These are phyloP conservation scores for Aleadryas rufinucha DNA, from an alignment of 2,113 vertebrate genomes.

Conservation along the genomic window DNA sequence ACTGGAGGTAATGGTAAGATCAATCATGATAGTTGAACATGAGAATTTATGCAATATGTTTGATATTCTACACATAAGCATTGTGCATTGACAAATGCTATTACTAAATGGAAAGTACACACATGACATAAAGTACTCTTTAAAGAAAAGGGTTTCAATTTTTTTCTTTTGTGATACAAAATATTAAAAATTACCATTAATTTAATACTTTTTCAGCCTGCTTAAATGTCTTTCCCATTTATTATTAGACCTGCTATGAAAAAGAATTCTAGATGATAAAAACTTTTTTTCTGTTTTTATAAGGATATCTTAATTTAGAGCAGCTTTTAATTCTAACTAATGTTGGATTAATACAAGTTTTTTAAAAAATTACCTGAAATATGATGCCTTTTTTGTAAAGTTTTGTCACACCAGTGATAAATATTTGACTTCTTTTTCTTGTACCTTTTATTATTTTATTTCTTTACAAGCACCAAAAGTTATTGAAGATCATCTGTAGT, in stretches of 20 bases:
- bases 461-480: not conserved
- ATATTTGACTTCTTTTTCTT: not conserved
- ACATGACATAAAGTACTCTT: not conserved
- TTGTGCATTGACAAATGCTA: not conserved
- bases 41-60: not conserved
- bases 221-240: not conserved
- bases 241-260: not conserved
- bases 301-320: slow-evolving; percentile 28
- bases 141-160: not conserved
- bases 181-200: not conserved
- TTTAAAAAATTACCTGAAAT: not conserved
- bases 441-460: not conserved
- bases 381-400: not conserved
- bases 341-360: not conserved
- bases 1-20: not conserved
- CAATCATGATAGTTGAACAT: not conserved
- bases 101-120: not conserved
- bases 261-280: not conserved
- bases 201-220: not conserved
- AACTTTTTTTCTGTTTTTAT: not conserved
- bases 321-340: not conserved
- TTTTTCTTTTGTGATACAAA: not conserved
- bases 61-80: not conserved
- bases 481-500: not conserved
- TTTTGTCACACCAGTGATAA: not conserved